Evolutionary conservation across 2,888 invertebrate genomes (phyloP), one percentile per base, ranked within the genome.

Genomic region (Mayetiola destructor): DNA sequence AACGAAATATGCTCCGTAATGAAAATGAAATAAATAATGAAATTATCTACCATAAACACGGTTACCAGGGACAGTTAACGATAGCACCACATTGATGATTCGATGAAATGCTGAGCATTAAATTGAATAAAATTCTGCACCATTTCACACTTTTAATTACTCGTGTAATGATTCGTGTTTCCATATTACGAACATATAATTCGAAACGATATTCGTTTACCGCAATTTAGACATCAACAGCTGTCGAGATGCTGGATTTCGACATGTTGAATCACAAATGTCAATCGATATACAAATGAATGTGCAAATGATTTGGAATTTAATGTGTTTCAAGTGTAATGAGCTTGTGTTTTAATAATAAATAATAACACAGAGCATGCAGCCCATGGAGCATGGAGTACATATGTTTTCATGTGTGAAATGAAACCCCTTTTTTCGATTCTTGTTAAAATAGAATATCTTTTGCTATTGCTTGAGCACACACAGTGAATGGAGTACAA

Each of bases 61-160:
- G 36, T 12, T 42, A 42, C 23, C 27, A 48, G 27, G n/a, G 48
- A 48, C 48, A 48, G 23, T 48, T n/a, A n/a, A n/a, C n/a, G n/a
- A n/a, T n/a, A n/a, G n/a, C n/a, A n/a, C n/a, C n/a, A n/a, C n/a
- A 48, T 48, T 48, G 48, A 48, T 48, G 48, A 48, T 27, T 27
- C 27, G 48, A n/a, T 32, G 20, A 8, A 5, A 3, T 3, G 14
- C n/a, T 48, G 27, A 8, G 10, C 16, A 27, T 27, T n/a, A n/a
- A n/a, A 27, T 23, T 16, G 21, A 2, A 40, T 48, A 16, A 27
- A 48, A 48, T n/a, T 27, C n/a, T 23, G 48, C 27, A 48, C 48
- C 48, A 48, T 27, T 48, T 48, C 48, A 48, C 48, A 27, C 48
- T 48, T 48, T 48, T 48, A 48, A 48, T 48, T 48, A 48, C n/a